Conservation (phyloP, 2,888 invertebrate species). For the Catonia carolina region DNA sequence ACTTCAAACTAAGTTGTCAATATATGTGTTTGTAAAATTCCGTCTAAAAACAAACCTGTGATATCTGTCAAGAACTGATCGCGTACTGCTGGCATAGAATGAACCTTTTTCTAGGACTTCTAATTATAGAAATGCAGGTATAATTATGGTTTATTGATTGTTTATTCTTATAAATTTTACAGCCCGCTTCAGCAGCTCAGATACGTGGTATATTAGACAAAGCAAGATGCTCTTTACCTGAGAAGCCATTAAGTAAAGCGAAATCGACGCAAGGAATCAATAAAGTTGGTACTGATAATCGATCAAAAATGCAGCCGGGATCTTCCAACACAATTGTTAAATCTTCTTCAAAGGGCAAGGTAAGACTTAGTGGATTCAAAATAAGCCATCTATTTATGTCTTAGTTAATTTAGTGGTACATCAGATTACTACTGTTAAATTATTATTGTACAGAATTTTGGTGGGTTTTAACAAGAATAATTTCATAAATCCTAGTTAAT, state of each 20-base stretch:
- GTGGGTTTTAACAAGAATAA: no score
- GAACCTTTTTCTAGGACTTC: no score
- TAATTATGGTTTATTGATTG: no score
- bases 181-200: conserved; percentile 25
- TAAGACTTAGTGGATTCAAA: conserved; percentile 18
- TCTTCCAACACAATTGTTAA: conserved; percentile 32
- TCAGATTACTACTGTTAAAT: background rate
- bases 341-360: conserved; percentile 28
- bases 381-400: no score
- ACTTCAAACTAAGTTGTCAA: no score
- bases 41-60: no score
- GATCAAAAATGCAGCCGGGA: conserved; percentile 27
- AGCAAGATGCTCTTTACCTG: conserved; percentile 34
- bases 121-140: no score
- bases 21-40: no score
- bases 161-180: background rate
- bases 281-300: conserved; percentile 15
- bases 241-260: conserved; percentile 27
- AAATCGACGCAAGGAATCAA: background rate
- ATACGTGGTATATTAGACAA: conserved; percentile 35
- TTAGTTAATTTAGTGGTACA: background rate
- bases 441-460: background rate
- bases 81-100: no score
- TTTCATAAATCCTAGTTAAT: no score
- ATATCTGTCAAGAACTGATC: no score